Conservation (phyloP, 2,888 invertebrate genomes). For the Pristionchus fissidentatus region DNA sequence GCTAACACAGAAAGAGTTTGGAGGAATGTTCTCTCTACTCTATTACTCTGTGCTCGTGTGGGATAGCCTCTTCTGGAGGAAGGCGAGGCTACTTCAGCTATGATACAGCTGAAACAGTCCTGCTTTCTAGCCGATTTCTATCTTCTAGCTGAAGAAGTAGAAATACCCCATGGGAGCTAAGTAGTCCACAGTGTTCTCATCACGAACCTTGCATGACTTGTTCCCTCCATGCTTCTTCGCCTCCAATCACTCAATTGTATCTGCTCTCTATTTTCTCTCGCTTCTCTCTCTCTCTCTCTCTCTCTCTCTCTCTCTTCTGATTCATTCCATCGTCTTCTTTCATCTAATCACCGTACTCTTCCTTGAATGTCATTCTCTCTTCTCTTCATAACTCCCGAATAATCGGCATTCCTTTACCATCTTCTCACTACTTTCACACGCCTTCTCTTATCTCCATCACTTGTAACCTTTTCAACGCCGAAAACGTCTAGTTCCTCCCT, state of each 20-base stretch:
- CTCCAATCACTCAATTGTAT: neutral
- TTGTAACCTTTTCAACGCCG: neutral
- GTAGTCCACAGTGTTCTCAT: no score
- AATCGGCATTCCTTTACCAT: neutral
- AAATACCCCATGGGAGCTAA: no score
- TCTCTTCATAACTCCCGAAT: constrained; percentile 44
- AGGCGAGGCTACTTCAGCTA: no score
- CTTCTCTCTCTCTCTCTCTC: neutral
- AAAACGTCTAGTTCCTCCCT: neutral
- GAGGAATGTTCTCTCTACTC: no score
- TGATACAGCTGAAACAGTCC: no score
- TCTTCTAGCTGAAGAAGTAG: no score
- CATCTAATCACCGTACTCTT: constrained; percentile 39
- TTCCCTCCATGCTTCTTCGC: neutral
- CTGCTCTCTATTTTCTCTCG: neutral
- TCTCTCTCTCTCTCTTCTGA: neutral
- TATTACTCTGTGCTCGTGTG: no score
- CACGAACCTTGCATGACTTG: no score
- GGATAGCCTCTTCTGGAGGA: no score
- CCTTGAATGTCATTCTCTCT: constrained; percentile 7
- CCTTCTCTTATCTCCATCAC: neutral
- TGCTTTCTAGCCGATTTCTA: no score
- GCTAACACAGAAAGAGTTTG: no score
- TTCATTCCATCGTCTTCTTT: constrained; percentile 33
- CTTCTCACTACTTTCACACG: neutral